These are phyloP conservation scores for Oreochromis grahami DNA, from an alignment of 2,797 vertebrate species.

Conservation along the genomic window DNA sequence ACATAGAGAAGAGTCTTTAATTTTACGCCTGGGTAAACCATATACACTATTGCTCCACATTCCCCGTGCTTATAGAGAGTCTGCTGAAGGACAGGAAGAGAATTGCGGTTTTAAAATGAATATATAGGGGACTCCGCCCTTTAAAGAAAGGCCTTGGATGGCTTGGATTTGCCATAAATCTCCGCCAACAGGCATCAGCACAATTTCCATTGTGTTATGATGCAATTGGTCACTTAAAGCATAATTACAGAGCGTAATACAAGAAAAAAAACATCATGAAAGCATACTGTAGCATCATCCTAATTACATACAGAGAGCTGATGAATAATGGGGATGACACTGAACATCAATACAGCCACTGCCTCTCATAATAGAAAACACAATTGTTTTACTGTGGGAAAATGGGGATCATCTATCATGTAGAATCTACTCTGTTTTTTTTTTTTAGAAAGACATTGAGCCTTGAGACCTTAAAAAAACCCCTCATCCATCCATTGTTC, in stretches of 20 bases:
- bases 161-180: constrained; percentile 34
- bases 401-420: constrained; percentile 48
- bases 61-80: constrained; percentile 59
- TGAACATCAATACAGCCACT: constrained; percentile 55
- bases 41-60: constrained; percentile 61
- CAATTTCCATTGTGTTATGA: constrained; percentile 25
- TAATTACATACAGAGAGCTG: constrained; percentile 55
- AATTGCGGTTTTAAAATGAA: constrained; percentile 54
- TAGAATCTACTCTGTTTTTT: neutral
- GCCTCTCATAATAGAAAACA: constrained; percentile 59
- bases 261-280: constrained; percentile 40
- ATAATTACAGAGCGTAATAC: constrained; percentile 61
- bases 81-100: constrained; percentile 26
- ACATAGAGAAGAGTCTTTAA: constrained; percentile 72
- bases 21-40: constrained; percentile 75
- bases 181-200: constrained; percentile 19
- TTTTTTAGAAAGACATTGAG: constrained; percentile 10
- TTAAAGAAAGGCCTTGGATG: constrained; percentile 3
- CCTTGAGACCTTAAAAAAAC: neutral
- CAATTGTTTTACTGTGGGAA: constrained; percentile 66
- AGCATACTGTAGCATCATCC: constrained; percentile 36
- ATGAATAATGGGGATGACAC: constrained; percentile 60
- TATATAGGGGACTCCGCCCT: constrained; percentile 37
- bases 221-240: constrained; percentile 25
- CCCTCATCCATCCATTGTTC: constrained; percentile 24